These are phyloP conservation scores for Tragulus kanchil DNA, from an alignment of 2,113 vertebrate species.

Conservation along the genomic window DNA sequence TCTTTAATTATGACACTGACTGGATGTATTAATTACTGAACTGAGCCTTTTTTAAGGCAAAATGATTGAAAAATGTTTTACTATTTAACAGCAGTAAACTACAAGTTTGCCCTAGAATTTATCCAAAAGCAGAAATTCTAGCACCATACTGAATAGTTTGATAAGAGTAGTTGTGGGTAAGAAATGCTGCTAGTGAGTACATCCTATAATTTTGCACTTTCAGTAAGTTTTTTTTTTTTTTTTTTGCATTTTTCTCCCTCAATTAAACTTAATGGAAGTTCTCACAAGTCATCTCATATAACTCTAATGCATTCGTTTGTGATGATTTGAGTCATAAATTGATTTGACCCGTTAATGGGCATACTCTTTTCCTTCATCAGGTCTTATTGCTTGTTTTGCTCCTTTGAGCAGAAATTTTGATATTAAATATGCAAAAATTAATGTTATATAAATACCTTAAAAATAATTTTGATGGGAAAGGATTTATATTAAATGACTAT, in stretches of 20 bases:
- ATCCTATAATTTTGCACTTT: neutral
- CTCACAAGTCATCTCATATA: neutral
- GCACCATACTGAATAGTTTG: neutral
- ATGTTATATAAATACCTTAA: neutral
- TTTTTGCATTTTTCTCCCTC: neutral
- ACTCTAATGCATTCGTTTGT: neutral
- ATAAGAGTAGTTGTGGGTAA: neutral
- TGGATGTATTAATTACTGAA: neutral
- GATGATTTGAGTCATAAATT: neutral
- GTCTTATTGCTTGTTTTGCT: neutral
- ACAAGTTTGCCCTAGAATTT: slow-evolving; percentile 14
- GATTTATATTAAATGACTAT: slow-evolving; percentile 13
- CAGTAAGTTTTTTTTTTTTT: too few relatives aligned
- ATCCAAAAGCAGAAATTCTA: neutral
- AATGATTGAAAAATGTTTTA: neutral
- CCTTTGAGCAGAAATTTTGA: neutral
- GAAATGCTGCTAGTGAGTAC: neutral
- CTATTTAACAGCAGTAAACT: neutral
- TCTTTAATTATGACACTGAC: slow-evolving; percentile 33
- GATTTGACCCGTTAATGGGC: neutral
- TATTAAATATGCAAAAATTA: neutral
- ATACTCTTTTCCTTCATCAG: neutral
- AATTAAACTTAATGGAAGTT: neutral
- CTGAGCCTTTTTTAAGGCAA: neutral
- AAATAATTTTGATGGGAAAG: neutral